These are phyloP conservation scores for Drosophila saltans DNA, from an alignment of 1,140 invertebrate genomes.

Conservation along the genomic window DNA sequence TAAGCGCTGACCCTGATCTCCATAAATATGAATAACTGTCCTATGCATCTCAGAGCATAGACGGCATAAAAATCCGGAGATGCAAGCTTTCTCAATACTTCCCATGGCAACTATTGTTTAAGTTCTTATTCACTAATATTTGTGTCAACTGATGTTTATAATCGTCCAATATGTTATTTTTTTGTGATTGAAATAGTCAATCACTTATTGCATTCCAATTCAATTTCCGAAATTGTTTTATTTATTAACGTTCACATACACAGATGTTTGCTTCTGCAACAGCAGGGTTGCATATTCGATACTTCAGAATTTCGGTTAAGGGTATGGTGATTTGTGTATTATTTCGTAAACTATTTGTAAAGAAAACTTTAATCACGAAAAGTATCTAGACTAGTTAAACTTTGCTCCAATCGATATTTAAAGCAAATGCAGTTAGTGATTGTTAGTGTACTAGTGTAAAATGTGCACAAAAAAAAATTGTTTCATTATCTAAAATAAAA, in stretches of 20 bases:
- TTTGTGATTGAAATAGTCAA: neutral
- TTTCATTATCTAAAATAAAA: no score
- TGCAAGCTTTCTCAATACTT: slow-evolving; percentile 89
- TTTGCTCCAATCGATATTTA: no score
- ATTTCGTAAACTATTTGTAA: neutral
- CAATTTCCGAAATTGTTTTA: slow-evolving; percentile 7
- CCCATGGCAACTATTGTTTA: slow-evolving; percentile 85
- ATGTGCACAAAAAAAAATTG: no score
- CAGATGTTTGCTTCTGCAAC: slow-evolving; percentile 18
- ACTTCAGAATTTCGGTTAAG: neutral
- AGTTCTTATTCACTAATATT: neutral
- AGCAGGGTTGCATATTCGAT: slow-evolving; percentile 10
- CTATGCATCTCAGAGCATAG: slow-evolving; percentile 91
- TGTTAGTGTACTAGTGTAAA: no score
- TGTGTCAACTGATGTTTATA: neutral
- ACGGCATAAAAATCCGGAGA: slow-evolving; percentile 91
- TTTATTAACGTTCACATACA: slow-evolving; percentile 19
- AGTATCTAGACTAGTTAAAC: no score
- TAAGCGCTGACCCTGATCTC: slow-evolving; percentile 88
- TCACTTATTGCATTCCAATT: neutral
- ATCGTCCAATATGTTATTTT: neutral
- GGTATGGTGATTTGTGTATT: neutral
- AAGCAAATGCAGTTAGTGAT: no score
- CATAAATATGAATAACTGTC: slow-evolving; percentile 90
- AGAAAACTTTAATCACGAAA: no score